Base-by-base conservation (phyloP, 2,797 vertebrate genomes). In the Spheniscus humboldti region DNA sequence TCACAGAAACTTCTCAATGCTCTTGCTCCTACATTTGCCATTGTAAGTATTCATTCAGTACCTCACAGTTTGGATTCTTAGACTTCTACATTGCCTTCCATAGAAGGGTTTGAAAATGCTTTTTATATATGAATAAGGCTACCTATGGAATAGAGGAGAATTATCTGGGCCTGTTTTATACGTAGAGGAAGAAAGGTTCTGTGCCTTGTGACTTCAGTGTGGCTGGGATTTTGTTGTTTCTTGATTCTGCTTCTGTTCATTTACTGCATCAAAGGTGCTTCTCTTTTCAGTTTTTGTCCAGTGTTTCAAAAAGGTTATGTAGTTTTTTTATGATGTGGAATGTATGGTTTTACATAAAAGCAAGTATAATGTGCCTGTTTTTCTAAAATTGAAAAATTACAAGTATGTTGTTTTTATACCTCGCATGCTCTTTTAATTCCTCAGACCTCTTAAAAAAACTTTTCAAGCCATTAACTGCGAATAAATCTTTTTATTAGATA, bases 401-500 rank as follows among this genome's bases (percentile, higher is more conserved):
- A 30, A 2, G 0, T 59, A 24, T 1, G 0, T 35, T 68, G n/a
- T 69, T 93, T 97, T 76, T 87, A 52, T 75, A 71, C 33, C 6
- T 92, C 25, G 91, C 16, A 7, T 89, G 14, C 37, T 89, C 9
- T 93, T 62, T 50, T 92, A 92, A 48, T 92, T 94, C 39, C n/a
- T 7, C 39, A 31, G 53, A 45, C 22, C 9, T 90, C 45, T 78
- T 80, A 67, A n/a, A 85, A 89, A 28, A 91, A 11, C 37, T 88
- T 90, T 57, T 50, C 72, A 60, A 55, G 30, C 14, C 41, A 13
- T 72, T 86, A 74, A 83, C 25, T 84, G 47, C 0, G 2, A 52
- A 57, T 69, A 63, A 84, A 97, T 90, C 12, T 67, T 78, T 95
- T 87, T 73, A 28, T 63, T 95, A 98, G 98, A 97, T 98, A 96